A percentile compares a stretch with the other conserved stretches of the same genome.
phyloP scores from a whole-genome alignment of 2,888 invertebrate genomes.

The Charanyca ferruginea region DNA sequence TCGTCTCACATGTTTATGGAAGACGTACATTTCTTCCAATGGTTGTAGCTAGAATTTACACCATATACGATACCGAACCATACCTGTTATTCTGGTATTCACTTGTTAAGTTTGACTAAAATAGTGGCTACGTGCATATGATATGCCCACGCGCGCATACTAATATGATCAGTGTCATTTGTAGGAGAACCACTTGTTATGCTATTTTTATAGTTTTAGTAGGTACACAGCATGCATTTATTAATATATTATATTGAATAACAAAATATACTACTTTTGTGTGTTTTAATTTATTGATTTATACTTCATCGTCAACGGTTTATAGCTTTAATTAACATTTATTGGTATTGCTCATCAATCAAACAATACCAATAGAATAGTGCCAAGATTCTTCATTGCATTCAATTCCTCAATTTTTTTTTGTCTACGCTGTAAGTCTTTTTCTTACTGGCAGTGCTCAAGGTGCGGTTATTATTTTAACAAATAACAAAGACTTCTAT shows the following conservation, averaged over 20 bases:
- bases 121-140: conserved; percentile 56
- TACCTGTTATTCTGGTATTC: conserved; percentile 27
- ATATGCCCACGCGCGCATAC: conserved; percentile 43
- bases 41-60: not conserved
- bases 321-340: not conserved
- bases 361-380: too few species aligned
- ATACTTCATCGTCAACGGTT: not conserved
- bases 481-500: not conserved
- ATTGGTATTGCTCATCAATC: not conserved
- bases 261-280: not conserved
- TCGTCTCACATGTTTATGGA: not conserved
- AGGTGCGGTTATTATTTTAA: not conserved
- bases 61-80: not conserved
- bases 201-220: conserved; percentile 50
- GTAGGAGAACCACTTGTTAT: conserved; percentile 55
- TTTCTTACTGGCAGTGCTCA: not conserved
- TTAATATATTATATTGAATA: not conserved
- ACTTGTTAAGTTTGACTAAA: conserved; percentile 63
- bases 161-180: conserved; percentile 53
- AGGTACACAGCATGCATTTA: not conserved
- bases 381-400: not conserved
- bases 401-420: not conserved
- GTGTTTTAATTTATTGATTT: conserved; percentile 3
- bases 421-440: too few species aligned
- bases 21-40: not conserved